Evolutionary conservation across 2,888 invertebrate genomes (phyloP), one percentile per base, ranked within the genome.

Genomic region (Calephelis perditalis): DNA sequence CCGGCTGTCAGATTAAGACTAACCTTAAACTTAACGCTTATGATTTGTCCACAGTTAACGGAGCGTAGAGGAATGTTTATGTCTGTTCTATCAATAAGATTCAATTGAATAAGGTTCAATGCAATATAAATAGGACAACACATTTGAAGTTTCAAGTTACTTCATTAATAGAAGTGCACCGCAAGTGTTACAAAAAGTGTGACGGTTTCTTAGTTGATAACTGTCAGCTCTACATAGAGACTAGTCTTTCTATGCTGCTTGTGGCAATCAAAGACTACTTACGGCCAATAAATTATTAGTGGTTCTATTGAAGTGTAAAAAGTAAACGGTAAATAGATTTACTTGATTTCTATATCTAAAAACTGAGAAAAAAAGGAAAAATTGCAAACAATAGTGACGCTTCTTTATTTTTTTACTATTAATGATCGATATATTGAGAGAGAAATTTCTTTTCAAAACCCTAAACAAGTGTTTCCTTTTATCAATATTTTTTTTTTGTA

Each of bases 1-100:
- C 72, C 81, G 81, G 81, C 81, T 75, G 86, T 78, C 74, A 81
- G 81, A 80, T 83, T 84, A 84, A 84, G 82, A 90, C 89, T 90
- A 86, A 90, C 89, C 87, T 89, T 81, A 87, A 88, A 88, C 80
- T 52, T 52, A 52, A 52, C 10, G 52, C 26, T 26, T 26, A 26
- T 26, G 35, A 15, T 15, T 49, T 65, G 63, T 82, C 65, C 67
- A 67, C 64, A 67, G 68, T 66, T 86, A 85, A 82, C 84, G 84
- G 81, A 81, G 80, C 81, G 70, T 71, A 73, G 82, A 79, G 81
- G 82, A 82, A 86, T 84, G 83, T 88, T 86, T 85, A 82, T 86
- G 81, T 83, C 79, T 79, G 78, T 81, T 76, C 58, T 65, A 62
- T 66, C 63, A 82, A 84, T 86, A 78, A 86, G 86, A 85, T 84